Percentiles rank a stretch among this genome's conserved stretches.
Evolutionary conservation across 1,140 invertebrate species (phyloP).

Genomic region (Calliphora vicina): DNA sequence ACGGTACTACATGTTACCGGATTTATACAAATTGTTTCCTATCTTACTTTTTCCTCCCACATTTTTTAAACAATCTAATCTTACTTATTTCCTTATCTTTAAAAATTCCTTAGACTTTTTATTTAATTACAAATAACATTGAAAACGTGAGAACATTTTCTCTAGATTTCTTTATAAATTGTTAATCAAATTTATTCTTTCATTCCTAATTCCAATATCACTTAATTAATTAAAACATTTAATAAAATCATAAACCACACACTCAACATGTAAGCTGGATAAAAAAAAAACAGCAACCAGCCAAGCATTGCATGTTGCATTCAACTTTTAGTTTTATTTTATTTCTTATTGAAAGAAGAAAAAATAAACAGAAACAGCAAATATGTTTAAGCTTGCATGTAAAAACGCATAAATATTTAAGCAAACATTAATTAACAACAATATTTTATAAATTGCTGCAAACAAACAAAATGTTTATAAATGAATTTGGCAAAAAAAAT

Average conservation of each 20-base stretch:
- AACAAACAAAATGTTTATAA: background rate
- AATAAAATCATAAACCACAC: background rate
- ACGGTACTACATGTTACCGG: too few relatives aligned
- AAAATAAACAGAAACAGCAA: background rate
- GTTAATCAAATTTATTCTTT: too few relatives aligned
- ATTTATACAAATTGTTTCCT: too few relatives aligned
- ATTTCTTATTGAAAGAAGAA: background rate
- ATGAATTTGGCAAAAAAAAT: background rate
- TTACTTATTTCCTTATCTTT: too few relatives aligned
- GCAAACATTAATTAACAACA: background rate
- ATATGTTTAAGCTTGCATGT: background rate
- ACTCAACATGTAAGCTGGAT: background rate
- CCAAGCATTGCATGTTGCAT: background rate
- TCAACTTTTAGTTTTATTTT: too few relatives aligned
- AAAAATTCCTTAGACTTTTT: too few relatives aligned
- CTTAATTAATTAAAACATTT: background rate
- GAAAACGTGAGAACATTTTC: background rate
- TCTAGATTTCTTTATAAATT: background rate
- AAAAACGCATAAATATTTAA: slow-evolving; percentile 14
- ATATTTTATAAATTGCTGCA: background rate
- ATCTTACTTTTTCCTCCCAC: too few relatives aligned
- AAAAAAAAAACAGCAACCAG: background rate
- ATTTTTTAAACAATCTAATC: too few relatives aligned
- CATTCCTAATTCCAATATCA: background rate
- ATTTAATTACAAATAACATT: background rate